A percentile compares a stretch with the other conserved stretches of the same genome.
phyloP scores from a whole-genome alignment of 1,140 invertebrate genomes.

The Anagrus nilaparvatae region DNA sequence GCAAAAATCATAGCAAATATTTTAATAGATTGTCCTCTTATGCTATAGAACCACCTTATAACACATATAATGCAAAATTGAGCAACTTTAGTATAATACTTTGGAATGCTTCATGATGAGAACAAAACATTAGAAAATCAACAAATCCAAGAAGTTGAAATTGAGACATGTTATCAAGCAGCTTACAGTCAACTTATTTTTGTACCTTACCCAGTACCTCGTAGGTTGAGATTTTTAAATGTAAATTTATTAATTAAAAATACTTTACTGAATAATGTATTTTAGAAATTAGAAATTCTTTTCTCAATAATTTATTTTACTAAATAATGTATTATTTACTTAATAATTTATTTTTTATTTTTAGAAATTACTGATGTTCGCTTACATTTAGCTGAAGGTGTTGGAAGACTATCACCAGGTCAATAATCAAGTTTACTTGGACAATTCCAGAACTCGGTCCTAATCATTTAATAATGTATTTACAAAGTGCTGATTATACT shows the following conservation, averaged over 20 bases:
- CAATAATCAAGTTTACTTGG: constrained; percentile 50
- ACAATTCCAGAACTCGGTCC: constrained; percentile 35
- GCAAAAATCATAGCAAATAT: constrained; percentile 79
- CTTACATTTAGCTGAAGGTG: constrained; percentile 57
- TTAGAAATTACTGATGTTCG: constrained; percentile 55
- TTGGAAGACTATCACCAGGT: constrained; percentile 50
- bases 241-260: constrained; percentile 6
- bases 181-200: constrained; percentile 79
- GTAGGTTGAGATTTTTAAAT: constrained; percentile 13
- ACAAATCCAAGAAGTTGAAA: constrained; percentile 71
- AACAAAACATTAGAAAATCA: constrained; percentile 70
- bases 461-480: constrained; percentile 30
- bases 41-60: constrained; percentile 55
- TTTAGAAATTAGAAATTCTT: constrained; percentile 1
- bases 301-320: no score
- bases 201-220: constrained; percentile 58
- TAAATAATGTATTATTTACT: no score
- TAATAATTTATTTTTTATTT: constrained; percentile 14
- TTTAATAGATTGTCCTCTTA: constrained; percentile 60
- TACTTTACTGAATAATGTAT: no score
- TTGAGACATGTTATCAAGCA: constrained; percentile 81
- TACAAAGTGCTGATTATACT: constrained; percentile 33
- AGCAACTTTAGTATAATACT: constrained; percentile 69
- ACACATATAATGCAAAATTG: constrained; percentile 50
- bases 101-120: constrained; percentile 80